Evolutionary conservation across 2,113 vertebrate genomes (phyloP), one percentile per base, ranked within the genome.

Genomic region (Macaca mulatta): DNA sequence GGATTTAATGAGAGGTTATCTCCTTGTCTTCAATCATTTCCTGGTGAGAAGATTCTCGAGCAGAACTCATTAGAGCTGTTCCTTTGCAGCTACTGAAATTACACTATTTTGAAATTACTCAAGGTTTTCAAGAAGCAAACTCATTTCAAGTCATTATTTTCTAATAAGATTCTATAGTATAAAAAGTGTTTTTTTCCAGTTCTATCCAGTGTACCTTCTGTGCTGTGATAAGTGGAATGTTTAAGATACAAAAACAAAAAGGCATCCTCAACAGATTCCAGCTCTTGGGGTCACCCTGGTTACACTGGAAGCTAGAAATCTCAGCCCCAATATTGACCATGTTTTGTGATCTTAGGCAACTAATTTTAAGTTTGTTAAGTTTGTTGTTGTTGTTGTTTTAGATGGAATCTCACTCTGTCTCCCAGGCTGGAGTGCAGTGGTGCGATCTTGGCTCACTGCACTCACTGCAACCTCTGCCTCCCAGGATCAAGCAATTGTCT

Each of bases 1-100:
- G 64, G 95, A 96, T 97, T 97, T 97, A 97, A 98, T 95, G 87
- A 97, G 89, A 97, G 96, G 97, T 96, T 97, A 96, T 96, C 96
- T 95, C 77, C 92, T 97, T 92, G 96, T 97, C 97, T 97, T 98
- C 96, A 97, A 94, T 98, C 97, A 97, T 97, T 97, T 97, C 98
- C 93, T 90, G 84, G 97, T 97, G 97, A 97, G 97, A 96, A 97
- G 85, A 96, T 90, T 97, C 48, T 96, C 8, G 2, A 92, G 77
- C 95, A 92, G 89, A 97, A 88, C 95, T 98, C 97, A 97, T 97
- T 97, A 98, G 50, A 94, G 83, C 92, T 96, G 35, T 95, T 97
- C 88, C 17, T 98, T 97, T 92, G 83, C 70, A 88, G 92, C 77
- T 97, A 90, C 92, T 89, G 87, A 97, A 98, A 97, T 97, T 94